These are phyloP conservation scores for Macrotus californicus DNA, from an alignment of 2,113 vertebrate species.

Conservation along the genomic window DNA sequence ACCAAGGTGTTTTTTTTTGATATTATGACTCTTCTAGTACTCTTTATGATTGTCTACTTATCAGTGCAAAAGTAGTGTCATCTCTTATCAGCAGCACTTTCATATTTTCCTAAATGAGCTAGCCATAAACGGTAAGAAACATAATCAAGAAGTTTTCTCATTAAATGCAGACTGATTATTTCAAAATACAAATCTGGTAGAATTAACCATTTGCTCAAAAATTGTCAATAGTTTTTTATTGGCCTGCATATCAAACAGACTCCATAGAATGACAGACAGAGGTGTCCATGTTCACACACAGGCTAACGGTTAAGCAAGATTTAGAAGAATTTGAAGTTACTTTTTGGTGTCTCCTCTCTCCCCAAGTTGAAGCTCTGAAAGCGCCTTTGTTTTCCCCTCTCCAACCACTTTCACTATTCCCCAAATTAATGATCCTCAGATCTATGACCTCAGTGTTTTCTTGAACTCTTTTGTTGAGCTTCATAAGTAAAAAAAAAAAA, in stretches of 20 bases:
- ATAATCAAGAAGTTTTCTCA: not conserved
- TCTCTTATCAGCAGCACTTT: not conserved
- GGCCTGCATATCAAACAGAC: not conserved
- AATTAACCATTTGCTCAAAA: not conserved
- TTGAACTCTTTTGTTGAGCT: not conserved
- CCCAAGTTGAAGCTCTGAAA: not conserved
- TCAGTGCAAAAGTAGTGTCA: not conserved
- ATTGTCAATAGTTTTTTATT: not conserved
- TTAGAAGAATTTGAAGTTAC: not conserved
- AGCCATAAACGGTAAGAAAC: not conserved
- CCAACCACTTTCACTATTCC: not conserved
- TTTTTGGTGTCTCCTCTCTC: not conserved
- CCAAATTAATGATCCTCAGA: not conserved
- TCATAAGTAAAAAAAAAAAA: not conserved
- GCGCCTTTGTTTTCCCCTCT: not conserved
- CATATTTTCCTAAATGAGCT: not conserved
- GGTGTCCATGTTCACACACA: not conserved
- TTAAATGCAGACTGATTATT: not conserved
- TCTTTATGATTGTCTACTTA: not conserved
- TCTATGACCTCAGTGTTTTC: not conserved
- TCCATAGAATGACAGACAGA: not conserved
- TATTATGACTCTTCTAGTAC: not conserved
- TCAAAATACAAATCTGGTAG: not conserved
- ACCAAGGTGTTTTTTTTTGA: not conserved
- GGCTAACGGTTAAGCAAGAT: not conserved